Base-by-base conservation (phyloP, 2,797 vertebrate species). In the Fundulus diaphanus region DNA sequence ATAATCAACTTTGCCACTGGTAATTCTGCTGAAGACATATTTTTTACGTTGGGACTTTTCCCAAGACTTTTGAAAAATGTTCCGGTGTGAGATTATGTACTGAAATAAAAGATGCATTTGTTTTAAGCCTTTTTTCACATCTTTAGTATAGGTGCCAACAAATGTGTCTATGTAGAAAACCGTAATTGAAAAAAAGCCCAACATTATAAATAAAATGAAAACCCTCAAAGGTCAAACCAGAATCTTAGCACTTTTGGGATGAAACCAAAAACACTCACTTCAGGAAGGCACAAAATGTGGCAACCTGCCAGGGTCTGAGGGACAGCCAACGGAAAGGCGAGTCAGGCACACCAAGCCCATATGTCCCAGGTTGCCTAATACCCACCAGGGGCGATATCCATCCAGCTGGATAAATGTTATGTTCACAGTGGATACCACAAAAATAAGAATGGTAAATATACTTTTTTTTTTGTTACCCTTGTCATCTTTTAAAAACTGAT, bases 341-440 rank as follows among this genome's bases (percentile, higher is more conserved):
- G 71, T 85, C 70, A 80, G 77, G 85, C 85, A 84, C 56, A 46
- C 73, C 78, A 72, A 56, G 63, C 52, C 88, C 88, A 88, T 85
- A 87, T 90, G 84, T 82, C 74, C 71, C 78, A 65, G 73, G 69
- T 82, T 76, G 77, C 77, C 49, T 74, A 56, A 78, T 68, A 77
- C 73, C 81, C 82, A 68, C 63, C 31, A 83, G 42, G 71, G 56
- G 69, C 54, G 48, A 24, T n/a, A 70, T 7, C 15, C 68, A 66
- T 56, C 73, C 78, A 70, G 56, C 37, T 31, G 79, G 74, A 83
- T 74, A 44, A 70, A 81, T 66, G 68, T 72, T 80, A 74, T 59
- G 78, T 75, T 73, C 72, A 78, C 69, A 51, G 77, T 49, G 70
- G 66, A 78, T 70, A 70, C 68, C 72, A 33, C 31, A 51, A 22